phyloP scores from a whole-genome alignment of 92 coral and sea anemone species.

The Porites divaricata region DNA sequence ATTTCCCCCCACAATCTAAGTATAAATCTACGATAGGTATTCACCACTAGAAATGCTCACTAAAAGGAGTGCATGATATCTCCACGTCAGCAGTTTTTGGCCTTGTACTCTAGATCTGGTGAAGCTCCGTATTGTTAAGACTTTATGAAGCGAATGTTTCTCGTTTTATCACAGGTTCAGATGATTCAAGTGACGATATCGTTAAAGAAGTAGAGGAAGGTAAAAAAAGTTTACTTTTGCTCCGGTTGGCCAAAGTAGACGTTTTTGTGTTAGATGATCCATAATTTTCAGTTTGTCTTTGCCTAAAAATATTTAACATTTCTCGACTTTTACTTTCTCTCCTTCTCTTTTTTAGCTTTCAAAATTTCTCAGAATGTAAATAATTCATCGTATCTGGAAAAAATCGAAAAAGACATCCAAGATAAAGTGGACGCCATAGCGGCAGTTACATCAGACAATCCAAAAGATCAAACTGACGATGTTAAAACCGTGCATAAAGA shows the following conservation, averaged over 20 bases:
- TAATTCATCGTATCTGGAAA: constrained; percentile 47
- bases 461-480: background rate
- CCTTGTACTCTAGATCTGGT: no score
- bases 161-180: background rate
- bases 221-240: background rate
- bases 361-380: constrained; percentile 30
- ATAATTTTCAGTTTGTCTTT: background rate
- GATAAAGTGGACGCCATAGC: constrained; percentile 67
- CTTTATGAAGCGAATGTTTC: background rate
- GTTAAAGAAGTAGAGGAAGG: constrained; percentile 73
- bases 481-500: background rate
- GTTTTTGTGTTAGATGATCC: no score
- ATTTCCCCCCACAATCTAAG: no score
- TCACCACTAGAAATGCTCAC: no score
- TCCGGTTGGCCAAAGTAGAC: background rate
- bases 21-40: no score
- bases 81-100: no score
- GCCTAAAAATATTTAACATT: background rate
- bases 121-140: no score
- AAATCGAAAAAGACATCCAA: constrained; percentile 78
- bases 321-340: background rate
- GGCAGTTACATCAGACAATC: background rate
- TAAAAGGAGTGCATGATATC: no score
- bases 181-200: constrained; percentile 44
- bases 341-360: constrained; percentile 12